phyloP scores from a whole-genome alignment of 2,888 invertebrate genomes.

The Uropetala carovei region DNA sequence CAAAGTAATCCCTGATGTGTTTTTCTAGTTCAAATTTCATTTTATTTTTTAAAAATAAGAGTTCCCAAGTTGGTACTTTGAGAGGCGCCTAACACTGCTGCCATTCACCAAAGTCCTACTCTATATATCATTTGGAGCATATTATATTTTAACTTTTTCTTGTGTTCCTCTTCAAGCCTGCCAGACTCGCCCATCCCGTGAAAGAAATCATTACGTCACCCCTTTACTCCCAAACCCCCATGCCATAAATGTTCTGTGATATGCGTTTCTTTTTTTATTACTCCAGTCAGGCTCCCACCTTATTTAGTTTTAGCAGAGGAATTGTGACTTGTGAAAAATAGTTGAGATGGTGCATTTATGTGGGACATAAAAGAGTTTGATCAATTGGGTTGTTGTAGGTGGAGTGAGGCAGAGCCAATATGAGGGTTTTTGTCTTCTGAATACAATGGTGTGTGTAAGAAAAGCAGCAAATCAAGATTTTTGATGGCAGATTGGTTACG shows the following conservation, averaged over 20 bases:
- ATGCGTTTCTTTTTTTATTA: conserved; percentile 59
- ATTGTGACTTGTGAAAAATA: conserved; percentile 55
- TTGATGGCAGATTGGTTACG: conserved; percentile 30
- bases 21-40: conserved; percentile 34
- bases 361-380: conserved; percentile 48
- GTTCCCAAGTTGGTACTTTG: background rate
- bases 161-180: conserved; percentile 35
- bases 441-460: background rate
- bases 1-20: background rate
- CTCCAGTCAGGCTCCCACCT: conserved; percentile 63
- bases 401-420: conserved; percentile 49
- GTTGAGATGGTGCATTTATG: conserved; percentile 61
- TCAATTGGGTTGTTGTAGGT: conserved; percentile 41
- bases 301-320: conserved; percentile 62
- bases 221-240: conserved; percentile 50
- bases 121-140: background rate
- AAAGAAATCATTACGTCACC: conserved; percentile 3
- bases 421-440: conserved; percentile 38
- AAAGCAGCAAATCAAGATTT: conserved; percentile 21
- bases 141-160: conserved; percentile 3
- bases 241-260: conserved; percentile 64
- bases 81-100: conserved; percentile 42
- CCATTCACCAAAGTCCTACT: conserved; percentile 32
- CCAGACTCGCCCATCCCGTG: conserved; percentile 11
- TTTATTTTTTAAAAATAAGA: background rate